Evolutionary conservation across 2,888 invertebrate genomes (phyloP).

Genomic region (Pristionchus japonicus): DNA sequence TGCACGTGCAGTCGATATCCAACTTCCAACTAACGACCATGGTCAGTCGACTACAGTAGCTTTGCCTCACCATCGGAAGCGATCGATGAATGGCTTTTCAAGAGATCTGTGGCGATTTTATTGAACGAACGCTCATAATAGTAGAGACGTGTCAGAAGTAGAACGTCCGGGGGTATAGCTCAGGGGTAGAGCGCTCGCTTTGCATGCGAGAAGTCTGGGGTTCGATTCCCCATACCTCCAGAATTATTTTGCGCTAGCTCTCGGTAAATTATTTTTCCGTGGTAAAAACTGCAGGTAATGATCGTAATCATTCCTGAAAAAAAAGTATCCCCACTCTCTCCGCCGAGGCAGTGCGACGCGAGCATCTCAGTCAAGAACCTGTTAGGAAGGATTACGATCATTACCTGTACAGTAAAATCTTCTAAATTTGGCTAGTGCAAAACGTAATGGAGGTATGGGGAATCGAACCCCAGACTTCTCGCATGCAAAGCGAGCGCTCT

Average conservation of each 20-base stretch:
- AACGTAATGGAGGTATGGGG: slow-evolving; percentile 70
- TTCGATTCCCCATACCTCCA: slow-evolving; percentile 59
- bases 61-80: background rate
- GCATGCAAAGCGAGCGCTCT: slow-evolving; percentile 71
- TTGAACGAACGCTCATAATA: background rate
- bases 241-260: slow-evolving; percentile 28
- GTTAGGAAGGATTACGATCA: too few relatives aligned
- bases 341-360: too few relatives aligned
- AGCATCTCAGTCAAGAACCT: too few relatives aligned
- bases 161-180: slow-evolving; percentile 55
- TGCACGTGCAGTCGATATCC: slow-evolving; percentile 73
- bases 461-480: slow-evolving; percentile 72
- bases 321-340: too few relatives aligned
- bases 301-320: too few relatives aligned
- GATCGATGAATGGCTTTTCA: background rate
- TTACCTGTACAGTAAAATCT: too few relatives aligned
- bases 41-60: slow-evolving; percentile 51
- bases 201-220: slow-evolving; percentile 61
- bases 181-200: slow-evolving; percentile 72
- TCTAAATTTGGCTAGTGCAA: too few relatives aligned
- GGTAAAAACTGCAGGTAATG: too few relatives aligned
- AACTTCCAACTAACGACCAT: slow-evolving; percentile 73
- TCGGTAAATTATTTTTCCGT: too few relatives aligned
- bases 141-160: background rate
- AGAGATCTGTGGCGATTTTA: background rate